Evolutionary conservation across 2,113 vertebrate species (phyloP).

Genomic region (Clinocottus analis): DNA sequence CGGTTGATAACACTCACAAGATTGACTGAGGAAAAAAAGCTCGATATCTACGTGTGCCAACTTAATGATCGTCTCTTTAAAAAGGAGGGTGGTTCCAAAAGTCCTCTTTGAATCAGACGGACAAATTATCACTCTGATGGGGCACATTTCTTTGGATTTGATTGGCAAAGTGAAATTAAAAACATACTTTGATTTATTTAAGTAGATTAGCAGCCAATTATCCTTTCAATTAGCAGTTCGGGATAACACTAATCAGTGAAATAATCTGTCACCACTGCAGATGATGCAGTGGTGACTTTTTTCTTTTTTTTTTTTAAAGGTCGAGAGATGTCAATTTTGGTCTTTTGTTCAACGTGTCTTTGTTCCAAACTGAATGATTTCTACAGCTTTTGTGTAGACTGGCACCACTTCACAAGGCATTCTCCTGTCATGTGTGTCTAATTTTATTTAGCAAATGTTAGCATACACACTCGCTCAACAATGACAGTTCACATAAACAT

Average conservation of each 20-base stretch:
- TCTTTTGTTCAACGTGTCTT: slow-evolving; percentile 2
- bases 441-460: neutral
- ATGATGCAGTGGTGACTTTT: slow-evolving; percentile 23
- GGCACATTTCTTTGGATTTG: slow-evolving; percentile 4
- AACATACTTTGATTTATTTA: slow-evolving; percentile 37
- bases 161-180: slow-evolving; percentile 41
- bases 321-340: slow-evolving; percentile 22
- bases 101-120: slow-evolving; percentile 29
- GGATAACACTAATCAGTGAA: slow-evolving; percentile 34
- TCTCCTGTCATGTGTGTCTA: neutral
- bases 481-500: neutral
- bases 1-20: slow-evolving; percentile 43
- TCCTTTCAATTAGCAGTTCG: slow-evolving; percentile 35
- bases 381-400: neutral
- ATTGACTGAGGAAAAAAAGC: slow-evolving; percentile 26
- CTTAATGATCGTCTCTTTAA: slow-evolving; percentile 36
- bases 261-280: slow-evolving; percentile 33
- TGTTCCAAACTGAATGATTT: neutral
- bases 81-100: slow-evolving; percentile 13
- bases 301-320: slow-evolving; percentile 13
- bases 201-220: slow-evolving; percentile 31
- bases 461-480: neutral
- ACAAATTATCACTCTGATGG: slow-evolving; percentile 25
- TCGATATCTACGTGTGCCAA: slow-evolving; percentile 46
- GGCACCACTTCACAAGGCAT: too few relatives aligned